phyloP scores from a whole-genome alignment of 2,797 vertebrate species.

The Menidia menidia region DNA sequence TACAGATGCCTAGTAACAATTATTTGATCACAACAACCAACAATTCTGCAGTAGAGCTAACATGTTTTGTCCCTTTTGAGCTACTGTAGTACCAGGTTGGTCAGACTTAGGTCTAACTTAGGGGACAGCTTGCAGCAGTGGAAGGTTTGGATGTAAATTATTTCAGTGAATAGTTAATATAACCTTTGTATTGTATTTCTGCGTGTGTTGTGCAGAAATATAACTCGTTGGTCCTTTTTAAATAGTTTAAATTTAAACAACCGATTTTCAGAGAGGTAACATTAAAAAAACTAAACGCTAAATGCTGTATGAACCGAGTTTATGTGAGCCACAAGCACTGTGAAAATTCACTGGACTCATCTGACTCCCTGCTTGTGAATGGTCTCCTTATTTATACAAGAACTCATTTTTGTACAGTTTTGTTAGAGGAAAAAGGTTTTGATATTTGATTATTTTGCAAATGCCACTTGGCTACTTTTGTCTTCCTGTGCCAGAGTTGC shows the following conservation, averaged over 20 bases:
- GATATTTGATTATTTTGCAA: conserved; percentile 81
- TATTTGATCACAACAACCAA: no score
- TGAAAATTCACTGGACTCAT: conserved; percentile 64
- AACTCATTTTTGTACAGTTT: conserved; percentile 87
- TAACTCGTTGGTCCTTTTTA: no score
- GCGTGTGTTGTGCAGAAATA: not conserved
- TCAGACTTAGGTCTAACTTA: no score
- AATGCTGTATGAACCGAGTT: conserved; percentile 43
- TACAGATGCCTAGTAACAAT: no score
- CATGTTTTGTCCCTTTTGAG: no score
- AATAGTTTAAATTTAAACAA: not conserved
- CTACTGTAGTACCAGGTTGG: no score
- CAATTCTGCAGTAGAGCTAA: no score
- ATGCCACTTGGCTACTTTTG: conserved; percentile 77
- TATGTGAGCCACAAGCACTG: conserved; percentile 46
- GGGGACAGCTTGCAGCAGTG: no score
- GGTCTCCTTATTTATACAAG: conserved; percentile 88
- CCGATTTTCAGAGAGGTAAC: conserved; percentile 3
- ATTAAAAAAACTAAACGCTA: not conserved
- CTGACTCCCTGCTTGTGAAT: conserved; percentile 77
- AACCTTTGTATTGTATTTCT: not conserved
- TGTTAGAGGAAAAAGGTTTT: conserved; percentile 80
- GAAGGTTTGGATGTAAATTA: not conserved
- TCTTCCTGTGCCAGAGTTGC: conserved; percentile 86
- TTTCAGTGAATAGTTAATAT: not conserved